Evolutionary conservation across 2,888 invertebrate genomes (phyloP).

Genomic region (Lasius fuliginosus): DNA sequence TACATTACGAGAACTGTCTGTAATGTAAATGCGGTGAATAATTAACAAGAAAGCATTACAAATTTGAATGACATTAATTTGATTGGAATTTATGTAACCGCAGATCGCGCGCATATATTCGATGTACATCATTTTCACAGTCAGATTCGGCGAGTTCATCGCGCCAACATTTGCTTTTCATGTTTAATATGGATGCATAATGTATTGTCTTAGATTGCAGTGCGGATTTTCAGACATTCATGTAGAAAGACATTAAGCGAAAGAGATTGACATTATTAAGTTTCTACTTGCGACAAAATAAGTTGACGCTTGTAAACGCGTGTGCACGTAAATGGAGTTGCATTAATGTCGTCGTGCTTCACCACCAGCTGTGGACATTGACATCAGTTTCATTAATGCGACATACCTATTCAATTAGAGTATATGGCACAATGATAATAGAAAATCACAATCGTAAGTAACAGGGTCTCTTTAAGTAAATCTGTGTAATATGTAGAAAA

Average conservation of each 20-base stretch:
- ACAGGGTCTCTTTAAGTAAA: neutral
- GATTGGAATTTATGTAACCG: constrained; percentile 45
- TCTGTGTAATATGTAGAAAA: constrained; percentile 5
- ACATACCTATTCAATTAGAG: neutral
- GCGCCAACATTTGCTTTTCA: constrained; percentile 58
- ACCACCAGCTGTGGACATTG: neutral
- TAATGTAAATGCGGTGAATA: constrained; percentile 27
- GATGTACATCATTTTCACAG: constrained; percentile 27
- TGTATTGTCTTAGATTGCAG: constrained; percentile 19
- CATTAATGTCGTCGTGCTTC: constrained; percentile 8
- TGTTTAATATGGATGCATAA: constrained; percentile 48
- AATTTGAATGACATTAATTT: constrained; percentile 51
- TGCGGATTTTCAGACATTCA: constrained; percentile 16
- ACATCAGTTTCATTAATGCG: neutral
- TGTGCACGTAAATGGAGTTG: neutral
- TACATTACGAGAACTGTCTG: neutral
- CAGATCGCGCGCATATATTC: constrained; percentile 27
- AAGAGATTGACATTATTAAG: constrained; percentile 54
- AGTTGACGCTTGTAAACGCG: constrained; percentile 2
- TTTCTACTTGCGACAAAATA: neutral
- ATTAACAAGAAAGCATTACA: constrained; percentile 32
- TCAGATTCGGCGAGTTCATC: constrained; percentile 26
- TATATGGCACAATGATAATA: neutral
- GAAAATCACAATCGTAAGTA: neutral
- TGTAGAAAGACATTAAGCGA: constrained; percentile 20